Base-by-base conservation (phyloP, 1,140 invertebrate genomes). In the Neodiprion fabricii region DNA sequence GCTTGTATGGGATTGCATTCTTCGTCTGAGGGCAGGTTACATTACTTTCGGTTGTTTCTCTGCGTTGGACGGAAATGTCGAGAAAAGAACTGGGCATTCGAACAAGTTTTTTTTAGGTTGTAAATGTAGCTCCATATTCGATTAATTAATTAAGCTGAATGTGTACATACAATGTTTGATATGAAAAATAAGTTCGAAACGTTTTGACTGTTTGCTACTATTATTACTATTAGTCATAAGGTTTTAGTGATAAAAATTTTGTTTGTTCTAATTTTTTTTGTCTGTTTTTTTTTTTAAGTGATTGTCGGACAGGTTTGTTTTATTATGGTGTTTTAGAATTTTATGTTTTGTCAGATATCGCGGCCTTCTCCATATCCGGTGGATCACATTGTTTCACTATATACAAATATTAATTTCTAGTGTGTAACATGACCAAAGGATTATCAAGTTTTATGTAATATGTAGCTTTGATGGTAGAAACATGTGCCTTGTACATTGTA, bases 401-500 rank as follows among this genome's bases (percentile, higher is more conserved):
- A n/a, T n/a, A 7, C 1, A n/a, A 66, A 21, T 14, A 66, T 21
- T 14, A 14, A 66, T 66, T 66, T 66, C 61, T 66, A 66, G 61
- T 66, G 5, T 66, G 4, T 12, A 69, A 47, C 11, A 47, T 23
- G 68, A 69, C 21, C 21, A 69, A 70, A 40, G 72, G 70, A 47
- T 17, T 76, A 71, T 28, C 28, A 49, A 68, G 48, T 69, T 67
- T 74, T 67, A 61, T 72, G 65, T 68, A 66, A 47, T 69, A n/a
- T 53, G 12, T 67, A 74, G 14, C 53, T 48, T 72, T 28, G 9
- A 48, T 40, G 48, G 48, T 67, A 73, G 28, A 48, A 74, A 81
- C 28, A 67, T 76, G 82, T 84, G 82, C 82, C 82, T 84, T 81
- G 77, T 81, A 77, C 72, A 80, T 78, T 72, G 49, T 75, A 77